Evolutionary conservation across 2,113 vertebrate species (phyloP), one percentile per base, ranked within the genome.

Genomic region (Climacteris rufus): DNA sequence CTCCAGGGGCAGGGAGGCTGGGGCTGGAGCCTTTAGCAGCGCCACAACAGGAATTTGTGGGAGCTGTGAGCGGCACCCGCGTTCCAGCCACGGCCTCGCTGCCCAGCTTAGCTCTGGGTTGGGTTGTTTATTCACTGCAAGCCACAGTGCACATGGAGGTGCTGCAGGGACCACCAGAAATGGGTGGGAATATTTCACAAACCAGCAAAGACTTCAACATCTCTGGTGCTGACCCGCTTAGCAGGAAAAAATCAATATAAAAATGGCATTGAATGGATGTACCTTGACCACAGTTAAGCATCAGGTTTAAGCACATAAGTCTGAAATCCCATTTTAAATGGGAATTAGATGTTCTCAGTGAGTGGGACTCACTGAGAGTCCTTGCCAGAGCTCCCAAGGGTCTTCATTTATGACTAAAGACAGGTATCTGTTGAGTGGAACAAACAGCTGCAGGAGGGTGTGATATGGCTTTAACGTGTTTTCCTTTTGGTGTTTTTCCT

Each of bases 41-140:
- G 71, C 81, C 50, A 21, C 17, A 54, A 7, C 27, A 13, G 42
- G 72, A 20, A 37, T 24, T 70, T 1, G 0, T 19, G 21, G 57
- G 53, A 30, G 52, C 9, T 0, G 0, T 22, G 15, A 69, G 27
- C 19, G 11, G 33, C 33, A 33, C 14, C 33, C 44, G 35, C 27
- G 35, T 31, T 19, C 7, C 20, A 17, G 56, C 28, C 39, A 7
- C 15, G 1, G 9, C 14, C 56, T 50, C 61, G 3, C 39, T 42
- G 69, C 9, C 28, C 13, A 6, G 16, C 15, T 19, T 15, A 30
- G 16, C 57, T 52, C 17, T 49, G 23, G 39, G 31, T 53, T 61
- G 31, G 59, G n/a, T 7, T 68, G 30, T 54, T 78, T 52, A 15
- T 18, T 63, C 63, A 21, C 35, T 70, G 68, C 39, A 17, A 61